Conservation (phyloP, 1,140 invertebrate genomes). For the Ips nitidus region DNA sequence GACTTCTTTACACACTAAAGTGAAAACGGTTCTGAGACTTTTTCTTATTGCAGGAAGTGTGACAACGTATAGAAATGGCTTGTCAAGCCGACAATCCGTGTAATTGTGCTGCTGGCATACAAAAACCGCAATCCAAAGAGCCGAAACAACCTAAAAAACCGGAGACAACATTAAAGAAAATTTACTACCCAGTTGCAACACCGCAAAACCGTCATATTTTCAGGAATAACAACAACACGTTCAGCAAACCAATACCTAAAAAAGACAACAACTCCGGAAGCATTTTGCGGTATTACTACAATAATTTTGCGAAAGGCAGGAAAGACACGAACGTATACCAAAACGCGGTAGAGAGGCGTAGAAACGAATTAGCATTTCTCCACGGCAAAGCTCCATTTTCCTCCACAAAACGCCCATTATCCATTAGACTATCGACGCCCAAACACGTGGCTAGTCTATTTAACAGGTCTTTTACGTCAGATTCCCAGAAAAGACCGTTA, state of each 20-base stretch:
- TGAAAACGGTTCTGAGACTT: not conserved
- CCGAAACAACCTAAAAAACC: slow-evolving; percentile 17
- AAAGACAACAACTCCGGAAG: slow-evolving; percentile 41
- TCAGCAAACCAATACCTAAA: slow-evolving; percentile 36
- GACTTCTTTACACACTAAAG: not conserved
- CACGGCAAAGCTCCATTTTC: slow-evolving; percentile 56
- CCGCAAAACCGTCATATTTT: slow-evolving; percentile 43
- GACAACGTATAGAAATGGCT: slow-evolving; percentile 48
- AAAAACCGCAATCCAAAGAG: slow-evolving; percentile 34
- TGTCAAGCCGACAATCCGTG: slow-evolving; percentile 47
- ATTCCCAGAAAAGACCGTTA: slow-evolving; percentile 51
- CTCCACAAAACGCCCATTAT: slow-evolving; percentile 56
- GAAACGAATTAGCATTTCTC: slow-evolving; percentile 52
- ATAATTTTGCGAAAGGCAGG: slow-evolving; percentile 55
- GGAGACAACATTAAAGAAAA: slow-evolving; percentile 43
- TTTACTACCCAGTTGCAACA: slow-evolving; percentile 47
- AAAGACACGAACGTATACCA: slow-evolving; percentile 47
- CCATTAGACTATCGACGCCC: slow-evolving; percentile 50
- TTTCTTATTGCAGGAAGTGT: slow-evolving; percentile 49
- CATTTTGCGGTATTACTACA: slow-evolving; percentile 49
- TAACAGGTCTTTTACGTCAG: slow-evolving; percentile 44
- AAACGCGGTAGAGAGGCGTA: slow-evolving; percentile 47
- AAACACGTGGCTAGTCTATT: slow-evolving; percentile 48
- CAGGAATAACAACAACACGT: slow-evolving; percentile 43
- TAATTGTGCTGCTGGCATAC: slow-evolving; percentile 45